These are phyloP conservation scores for Oophaga pumilio DNA, from an alignment of 2,113 vertebrate genomes.

Conservation along the genomic window DNA sequence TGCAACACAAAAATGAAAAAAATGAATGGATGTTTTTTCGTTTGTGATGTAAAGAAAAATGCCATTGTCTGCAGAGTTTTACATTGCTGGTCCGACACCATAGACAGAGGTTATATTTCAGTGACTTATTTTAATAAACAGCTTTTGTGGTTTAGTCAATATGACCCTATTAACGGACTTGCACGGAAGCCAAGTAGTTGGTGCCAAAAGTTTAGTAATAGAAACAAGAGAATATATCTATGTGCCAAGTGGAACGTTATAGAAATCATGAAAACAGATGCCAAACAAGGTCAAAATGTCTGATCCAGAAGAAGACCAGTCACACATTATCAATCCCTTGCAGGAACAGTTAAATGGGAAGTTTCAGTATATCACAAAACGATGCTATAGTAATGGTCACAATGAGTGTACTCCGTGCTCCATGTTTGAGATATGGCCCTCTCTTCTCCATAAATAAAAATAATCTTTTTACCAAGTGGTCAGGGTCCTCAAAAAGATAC, in stretches of 20 bases:
- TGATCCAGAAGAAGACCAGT: background rate
- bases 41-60: too few relatives aligned
- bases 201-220: background rate
- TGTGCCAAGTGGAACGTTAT: background rate
- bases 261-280: background rate
- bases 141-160: background rate
- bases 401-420: background rate
- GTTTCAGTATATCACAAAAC: background rate
- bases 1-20: background rate
- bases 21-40: too few relatives aligned
- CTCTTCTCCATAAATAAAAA: too few relatives aligned
- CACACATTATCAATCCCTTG: background rate
- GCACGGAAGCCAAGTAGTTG: background rate
- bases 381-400: background rate
- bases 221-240: background rate
- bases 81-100: background rate
- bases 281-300: slow-evolving; percentile 7
- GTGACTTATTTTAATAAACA: background rate
- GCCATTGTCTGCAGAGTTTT: background rate
- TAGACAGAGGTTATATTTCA: background rate
- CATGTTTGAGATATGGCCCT: background rate
- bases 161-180: background rate
- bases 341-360: background rate
- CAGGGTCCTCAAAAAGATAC: too few relatives aligned
- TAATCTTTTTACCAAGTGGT: too few relatives aligned